Evolutionary conservation across 2,797 vertebrate genomes (phyloP), one percentile per base, ranked within the genome.

Genomic region (Chaetodon trifasciatus): DNA sequence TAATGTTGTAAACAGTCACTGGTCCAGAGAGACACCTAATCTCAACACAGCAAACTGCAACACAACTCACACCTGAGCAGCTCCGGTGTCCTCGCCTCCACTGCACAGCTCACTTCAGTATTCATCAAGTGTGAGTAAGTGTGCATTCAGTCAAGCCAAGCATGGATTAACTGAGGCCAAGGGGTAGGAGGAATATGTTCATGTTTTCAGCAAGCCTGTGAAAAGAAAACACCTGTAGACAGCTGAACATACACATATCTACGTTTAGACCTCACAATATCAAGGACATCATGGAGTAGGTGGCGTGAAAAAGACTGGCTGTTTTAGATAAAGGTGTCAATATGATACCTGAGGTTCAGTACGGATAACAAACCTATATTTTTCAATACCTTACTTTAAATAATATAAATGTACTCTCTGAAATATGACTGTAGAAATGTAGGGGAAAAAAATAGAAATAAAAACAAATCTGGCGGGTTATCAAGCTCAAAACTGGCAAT

Each of bases 1-100:
- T 82, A 84, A 88, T 82, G 82, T 42, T 60, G 84, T 83, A 81
- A 87, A 89, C 83, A 89, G 77, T 71, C 81, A 46, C 24, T 7
- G 80, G 81, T 78, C 80, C 82, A 44, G 53, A 81, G 80, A 88
- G 88, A 76, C 58, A 12, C n/a, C 78, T 82, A 57, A 90, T 90
- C 86, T 80, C 67, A 77, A 78, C 63, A 69, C 57, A 49, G 65
- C 63, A 69, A 55, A 78, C 75, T 68, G 76, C 65, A 84, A 80
- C 76, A 70, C 79, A 70, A 23, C 82, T 81, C 88, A 76, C 90
- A 88, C 84, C 89, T 88, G 86, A 89, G 83, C 85, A 67, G 73
- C 84, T 75, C 35, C 46, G 1, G 1, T 78, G 81, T 80, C 83
- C 90, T 90, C 70, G 16, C 57, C 79, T 85, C 66, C 79, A 64